Conservation (phyloP, 35 echinoderm and acorn worm genomes). For the Strongylocentrotus purpuratus region DNA sequence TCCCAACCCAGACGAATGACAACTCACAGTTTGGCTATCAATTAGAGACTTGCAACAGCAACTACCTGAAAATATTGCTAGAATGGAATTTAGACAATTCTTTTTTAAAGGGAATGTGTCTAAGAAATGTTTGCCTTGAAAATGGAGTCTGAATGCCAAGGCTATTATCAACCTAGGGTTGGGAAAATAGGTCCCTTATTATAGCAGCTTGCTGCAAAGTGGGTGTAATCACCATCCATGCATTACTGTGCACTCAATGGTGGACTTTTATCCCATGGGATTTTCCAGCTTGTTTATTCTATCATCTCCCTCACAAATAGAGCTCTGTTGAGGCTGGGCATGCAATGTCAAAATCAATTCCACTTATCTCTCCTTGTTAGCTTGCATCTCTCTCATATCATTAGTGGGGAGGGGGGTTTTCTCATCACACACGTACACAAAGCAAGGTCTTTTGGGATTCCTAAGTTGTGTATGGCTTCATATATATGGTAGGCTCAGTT, state of each 20-base stretch:
- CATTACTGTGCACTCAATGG: slow-evolving; percentile 9
- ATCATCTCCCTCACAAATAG: slow-evolving; percentile 10
- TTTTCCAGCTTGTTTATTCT: slow-evolving; percentile 4
- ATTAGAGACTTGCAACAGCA: neutral
- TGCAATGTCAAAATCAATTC: slow-evolving; percentile 18
- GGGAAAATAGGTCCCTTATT: slow-evolving; percentile 1
- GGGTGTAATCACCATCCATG: slow-evolving; percentile 1
- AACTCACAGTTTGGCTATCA: no score
- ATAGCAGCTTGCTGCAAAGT: slow-evolving; percentile 16
- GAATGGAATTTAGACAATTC: neutral
- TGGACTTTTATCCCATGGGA: neutral
- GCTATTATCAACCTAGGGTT: neutral
- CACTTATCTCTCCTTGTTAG: slow-evolving; percentile 2
- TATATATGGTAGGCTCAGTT: neutral
- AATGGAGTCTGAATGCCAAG: neutral
- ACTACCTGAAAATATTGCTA: neutral
- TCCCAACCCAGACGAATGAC: neutral
- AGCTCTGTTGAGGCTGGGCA: neutral
- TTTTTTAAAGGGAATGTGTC: neutral
- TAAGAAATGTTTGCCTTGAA: neutral
- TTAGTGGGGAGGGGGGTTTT: neutral
- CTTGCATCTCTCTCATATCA: neutral
- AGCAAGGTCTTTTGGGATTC: neutral
- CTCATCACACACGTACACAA: neutral
- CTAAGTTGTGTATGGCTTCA: neutral